These are phyloP conservation scores for Dasyprocta punctata DNA, from an alignment of 2,113 vertebrate genomes.

Conservation along the genomic window DNA sequence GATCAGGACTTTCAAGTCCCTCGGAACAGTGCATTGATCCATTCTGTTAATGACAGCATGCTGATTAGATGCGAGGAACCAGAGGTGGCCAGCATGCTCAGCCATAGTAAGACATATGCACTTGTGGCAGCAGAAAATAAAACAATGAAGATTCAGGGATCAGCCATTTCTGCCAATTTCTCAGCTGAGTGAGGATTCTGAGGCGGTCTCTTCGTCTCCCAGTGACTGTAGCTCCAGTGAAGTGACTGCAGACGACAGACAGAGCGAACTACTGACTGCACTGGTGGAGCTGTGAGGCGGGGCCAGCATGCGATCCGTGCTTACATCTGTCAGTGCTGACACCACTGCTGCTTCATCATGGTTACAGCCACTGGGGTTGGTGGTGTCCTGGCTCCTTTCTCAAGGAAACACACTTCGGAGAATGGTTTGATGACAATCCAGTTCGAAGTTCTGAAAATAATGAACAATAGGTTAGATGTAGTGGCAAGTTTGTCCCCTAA, in stretches of 20 bases:
- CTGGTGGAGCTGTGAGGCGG: neutral
- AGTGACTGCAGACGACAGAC: neutral
- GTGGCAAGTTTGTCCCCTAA: neutral
- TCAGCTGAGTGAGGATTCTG: neutral
- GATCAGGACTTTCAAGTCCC: neutral
- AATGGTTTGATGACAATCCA: neutral
- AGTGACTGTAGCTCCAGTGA: no score
- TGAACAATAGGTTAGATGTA: neutral
- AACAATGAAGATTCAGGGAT: neutral
- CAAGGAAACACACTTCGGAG: neutral
- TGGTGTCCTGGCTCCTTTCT: neutral
- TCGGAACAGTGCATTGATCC: neutral
- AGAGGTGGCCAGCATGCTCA: neutral
- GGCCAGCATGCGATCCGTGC: neutral
- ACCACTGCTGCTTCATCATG: neutral
- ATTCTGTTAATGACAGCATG: neutral
- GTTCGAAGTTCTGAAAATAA: conserved; percentile 14
- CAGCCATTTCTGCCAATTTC: neutral
- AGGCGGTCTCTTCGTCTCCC: neutral
- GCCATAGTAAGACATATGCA: neutral
- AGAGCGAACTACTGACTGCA: neutral
- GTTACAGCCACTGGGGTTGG: neutral
- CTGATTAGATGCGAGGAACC: neutral
- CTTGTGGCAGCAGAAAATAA: neutral
- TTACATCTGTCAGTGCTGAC: accelerated